These are phyloP conservation scores for Sorex araneus DNA, from an alignment of 2,113 vertebrate genomes.

Conservation along the genomic window DNA sequence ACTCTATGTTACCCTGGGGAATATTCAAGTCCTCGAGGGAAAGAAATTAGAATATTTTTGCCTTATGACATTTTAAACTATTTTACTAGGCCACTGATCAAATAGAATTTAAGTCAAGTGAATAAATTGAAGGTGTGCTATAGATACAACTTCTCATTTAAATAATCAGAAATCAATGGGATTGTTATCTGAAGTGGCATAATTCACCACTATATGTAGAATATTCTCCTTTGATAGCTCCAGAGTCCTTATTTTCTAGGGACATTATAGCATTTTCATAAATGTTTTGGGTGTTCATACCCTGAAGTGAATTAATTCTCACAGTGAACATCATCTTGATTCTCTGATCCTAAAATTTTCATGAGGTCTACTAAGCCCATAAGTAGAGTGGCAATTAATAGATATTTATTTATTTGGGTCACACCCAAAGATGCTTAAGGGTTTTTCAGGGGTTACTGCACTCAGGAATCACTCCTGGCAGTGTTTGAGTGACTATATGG, in stretches of 20 bases:
- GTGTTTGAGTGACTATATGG: too few species aligned
- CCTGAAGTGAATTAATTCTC: constrained; percentile 1
- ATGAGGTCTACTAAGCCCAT: neutral
- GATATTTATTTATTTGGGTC: neutral
- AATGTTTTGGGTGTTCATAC: constrained; percentile 1
- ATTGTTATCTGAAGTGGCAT: neutral
- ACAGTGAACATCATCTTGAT: constrained; percentile 3
- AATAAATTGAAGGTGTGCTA: neutral
- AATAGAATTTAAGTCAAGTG: neutral
- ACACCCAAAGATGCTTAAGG: too few species aligned
- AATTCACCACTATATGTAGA: neutral
- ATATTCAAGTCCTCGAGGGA: neutral
- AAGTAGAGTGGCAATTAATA: neutral
- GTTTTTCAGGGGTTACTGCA: too few species aligned
- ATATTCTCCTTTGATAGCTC: neutral
- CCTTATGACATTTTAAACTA: neutral
- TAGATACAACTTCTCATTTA: neutral
- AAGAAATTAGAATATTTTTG: neutral
- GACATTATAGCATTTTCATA: neutral
- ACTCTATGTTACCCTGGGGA: too few species aligned
- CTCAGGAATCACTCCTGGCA: too few species aligned
- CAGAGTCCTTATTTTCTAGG: neutral
- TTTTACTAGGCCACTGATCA: neutral
- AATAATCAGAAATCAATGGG: neutral
- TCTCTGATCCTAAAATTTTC: neutral